phyloP scores from a whole-genome alignment of 53 echinoderm and acorn worm genomes.

The Pentamera pediparva region DNA sequence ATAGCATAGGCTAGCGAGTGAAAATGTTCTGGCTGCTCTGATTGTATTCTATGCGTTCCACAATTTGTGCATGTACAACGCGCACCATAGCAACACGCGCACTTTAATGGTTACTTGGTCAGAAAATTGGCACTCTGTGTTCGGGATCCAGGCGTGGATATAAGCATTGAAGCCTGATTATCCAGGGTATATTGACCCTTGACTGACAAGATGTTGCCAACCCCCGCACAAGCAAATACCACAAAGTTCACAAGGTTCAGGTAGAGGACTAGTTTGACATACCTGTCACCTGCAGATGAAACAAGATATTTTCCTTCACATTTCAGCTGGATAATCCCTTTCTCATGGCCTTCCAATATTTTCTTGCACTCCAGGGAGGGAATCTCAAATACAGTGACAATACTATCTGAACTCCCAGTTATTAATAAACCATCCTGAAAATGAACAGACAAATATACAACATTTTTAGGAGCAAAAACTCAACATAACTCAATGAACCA shows the following conservation, averaged over 20 bases:
- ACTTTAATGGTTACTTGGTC: too few relatives aligned
- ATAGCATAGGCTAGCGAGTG: too few relatives aligned
- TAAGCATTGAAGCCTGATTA: too few relatives aligned
- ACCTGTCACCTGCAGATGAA: conserved; percentile 60
- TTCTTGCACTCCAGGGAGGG: conserved; percentile 48
- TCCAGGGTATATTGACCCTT: too few relatives aligned
- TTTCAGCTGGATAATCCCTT: not conserved
- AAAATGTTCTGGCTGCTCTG: too few relatives aligned
- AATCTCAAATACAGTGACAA: conserved; percentile 55
- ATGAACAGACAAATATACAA: not conserved
- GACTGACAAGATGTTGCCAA: too few relatives aligned
- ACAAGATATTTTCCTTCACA: conserved; percentile 52
- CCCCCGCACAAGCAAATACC: too few relatives aligned
- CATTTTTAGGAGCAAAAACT: not conserved
- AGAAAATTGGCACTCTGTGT: too few relatives aligned
- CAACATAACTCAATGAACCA: not conserved
- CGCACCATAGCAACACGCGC: too few relatives aligned
- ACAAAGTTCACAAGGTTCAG: not conserved
- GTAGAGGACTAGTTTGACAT: not conserved
- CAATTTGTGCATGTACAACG: too few relatives aligned
- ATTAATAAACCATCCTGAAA: conserved; percentile 44
- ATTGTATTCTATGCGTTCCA: too few relatives aligned
- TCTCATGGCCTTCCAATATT: conserved; percentile 51
- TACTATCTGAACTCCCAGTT: conserved; percentile 64
- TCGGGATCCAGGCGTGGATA: too few relatives aligned